Evolutionary conservation across 2,113 vertebrate species (phyloP).

Genomic region (Notothenia coriiceps): DNA sequence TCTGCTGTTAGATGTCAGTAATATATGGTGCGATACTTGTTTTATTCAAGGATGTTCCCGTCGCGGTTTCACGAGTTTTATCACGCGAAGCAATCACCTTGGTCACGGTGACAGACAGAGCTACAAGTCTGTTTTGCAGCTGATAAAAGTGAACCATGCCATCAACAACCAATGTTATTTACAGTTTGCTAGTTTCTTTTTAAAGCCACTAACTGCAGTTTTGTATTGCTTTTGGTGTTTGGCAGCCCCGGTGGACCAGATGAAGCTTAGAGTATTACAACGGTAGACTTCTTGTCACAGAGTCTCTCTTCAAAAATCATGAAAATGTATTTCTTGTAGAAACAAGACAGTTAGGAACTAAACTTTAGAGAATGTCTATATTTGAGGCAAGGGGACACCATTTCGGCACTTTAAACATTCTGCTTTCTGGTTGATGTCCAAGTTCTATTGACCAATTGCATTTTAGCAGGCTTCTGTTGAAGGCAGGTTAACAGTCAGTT

Average conservation of each 20-base stretch:
- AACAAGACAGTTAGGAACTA: constrained; percentile 1
- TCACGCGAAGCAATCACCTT: constrained; percentile 5
- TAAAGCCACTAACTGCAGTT: neutral
- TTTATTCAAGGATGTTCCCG: constrained; percentile 44
- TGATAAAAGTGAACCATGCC: constrained; percentile 33
- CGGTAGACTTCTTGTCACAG: constrained; percentile 1
- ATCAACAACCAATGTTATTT: constrained; percentile 12
- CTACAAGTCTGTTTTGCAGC: constrained; percentile 8
- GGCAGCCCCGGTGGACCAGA: neutral
- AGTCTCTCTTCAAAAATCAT: neutral
- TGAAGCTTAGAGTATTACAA: neutral
- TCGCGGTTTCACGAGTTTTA: constrained; percentile 27
- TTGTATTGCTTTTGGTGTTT: neutral
- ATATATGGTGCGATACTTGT: constrained; percentile 37
- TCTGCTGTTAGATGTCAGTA: constrained; percentile 58
- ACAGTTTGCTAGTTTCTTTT: neutral
- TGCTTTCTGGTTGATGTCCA: too few relatives aligned
- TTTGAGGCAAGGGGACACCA: too few relatives aligned
- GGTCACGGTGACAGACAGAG: neutral
- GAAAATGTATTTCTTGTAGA: constrained; percentile 9
- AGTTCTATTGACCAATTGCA: too few relatives aligned
- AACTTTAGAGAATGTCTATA: neutral
- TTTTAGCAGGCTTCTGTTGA: too few relatives aligned
- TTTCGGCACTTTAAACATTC: too few relatives aligned
- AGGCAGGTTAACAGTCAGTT: too few relatives aligned